Evolutionary conservation across 2,888 invertebrate genomes (phyloP), one percentile per base, ranked within the genome.

Genomic region (Gymnocheta viridis): DNA sequence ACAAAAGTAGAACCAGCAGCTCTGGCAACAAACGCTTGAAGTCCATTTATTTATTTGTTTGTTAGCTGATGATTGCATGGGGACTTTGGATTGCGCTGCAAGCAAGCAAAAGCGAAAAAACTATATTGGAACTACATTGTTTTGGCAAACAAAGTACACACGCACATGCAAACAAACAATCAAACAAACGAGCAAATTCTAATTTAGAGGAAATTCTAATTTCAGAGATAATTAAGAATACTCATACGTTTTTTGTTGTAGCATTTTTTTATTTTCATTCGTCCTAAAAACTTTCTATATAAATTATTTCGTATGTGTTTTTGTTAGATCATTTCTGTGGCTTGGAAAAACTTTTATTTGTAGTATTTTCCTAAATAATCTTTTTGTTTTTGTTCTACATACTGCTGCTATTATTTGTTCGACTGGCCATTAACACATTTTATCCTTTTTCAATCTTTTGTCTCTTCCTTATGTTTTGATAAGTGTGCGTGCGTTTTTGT

Each of bases 151-250:
- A 51, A 17, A 49, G 47, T 51, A 62, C 56, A 67, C 17, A 38
- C 12, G 29, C 12, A 17, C 10, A 66, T n/a, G 14, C 49, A 60
- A 44, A 67, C 78, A 72, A 62, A 72, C 38, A n/a, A n/a, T n/a
- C 10, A 66, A 12, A 19, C 49, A 60, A 44, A 67, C 78, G 67
- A 62, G 67, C 38, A 72, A 62, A 38, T 64, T 79, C 66, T 80
- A 77, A 77, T 81, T 83, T 67, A 56, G 44, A 67, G 70, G 72
- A 58, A 76, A 47, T 73, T 81, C 66, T 60, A 83, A 84, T 80
- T 83, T 66, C 76, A 67, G 54, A 70, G 79, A 80, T 74, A 83
- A 83, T 83, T 80, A 83, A 72, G 72, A 80, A 72, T 47, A 62
- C 12, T 73, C 73, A 41, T 49, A 38, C n/a, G 66, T 69, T 47